Percentiles rank a stretch among this genome's conserved stretches.
Conservation (phyloP, 2,797 vertebrate genomes). For the Labeo calbasu region DNA sequence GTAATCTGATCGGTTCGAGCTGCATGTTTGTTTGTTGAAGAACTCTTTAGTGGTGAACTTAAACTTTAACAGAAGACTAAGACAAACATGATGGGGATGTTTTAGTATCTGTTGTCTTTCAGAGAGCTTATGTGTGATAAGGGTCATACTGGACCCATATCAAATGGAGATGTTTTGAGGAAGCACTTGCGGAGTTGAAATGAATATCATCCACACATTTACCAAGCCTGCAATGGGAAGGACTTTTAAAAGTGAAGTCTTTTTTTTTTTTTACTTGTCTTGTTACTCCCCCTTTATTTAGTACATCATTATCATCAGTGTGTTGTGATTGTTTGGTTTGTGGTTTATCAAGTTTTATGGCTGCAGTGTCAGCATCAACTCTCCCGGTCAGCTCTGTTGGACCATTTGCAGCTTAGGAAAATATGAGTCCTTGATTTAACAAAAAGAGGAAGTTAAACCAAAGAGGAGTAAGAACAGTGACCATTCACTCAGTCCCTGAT, state of each 20-base stretch:
- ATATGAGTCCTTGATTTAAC: not conserved
- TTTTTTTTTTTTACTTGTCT: not conserved
- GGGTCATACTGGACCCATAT: too few relatives aligned
- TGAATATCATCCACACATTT: not conserved
- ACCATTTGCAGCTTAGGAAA: conserved; percentile 1
- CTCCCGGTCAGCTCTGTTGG: not conserved
- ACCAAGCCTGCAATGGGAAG: not conserved
- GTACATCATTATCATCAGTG: not conserved
- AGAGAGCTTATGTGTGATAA: not conserved
- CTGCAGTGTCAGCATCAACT: not conserved
- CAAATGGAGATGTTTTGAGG: not conserved
- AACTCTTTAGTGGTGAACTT: not conserved
- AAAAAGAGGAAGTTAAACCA: conserved; percentile 7
- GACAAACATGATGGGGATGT: not conserved
- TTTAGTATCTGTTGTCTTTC: not conserved
- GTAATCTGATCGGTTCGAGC: not conserved
- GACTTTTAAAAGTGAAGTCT: not conserved
- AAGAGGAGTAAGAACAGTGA: not conserved
- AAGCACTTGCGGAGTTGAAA: not conserved
- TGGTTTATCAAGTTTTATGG: not conserved
- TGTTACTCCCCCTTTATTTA: not conserved
- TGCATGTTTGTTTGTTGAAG: conserved; percentile 18
- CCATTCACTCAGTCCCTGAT: not conserved
- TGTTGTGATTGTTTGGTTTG: not conserved
- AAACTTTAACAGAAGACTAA: not conserved